Evolutionary conservation across 2,113 vertebrate genomes (phyloP), one percentile per base, ranked within the genome.

Genomic region (Sardina pilchardus): DNA sequence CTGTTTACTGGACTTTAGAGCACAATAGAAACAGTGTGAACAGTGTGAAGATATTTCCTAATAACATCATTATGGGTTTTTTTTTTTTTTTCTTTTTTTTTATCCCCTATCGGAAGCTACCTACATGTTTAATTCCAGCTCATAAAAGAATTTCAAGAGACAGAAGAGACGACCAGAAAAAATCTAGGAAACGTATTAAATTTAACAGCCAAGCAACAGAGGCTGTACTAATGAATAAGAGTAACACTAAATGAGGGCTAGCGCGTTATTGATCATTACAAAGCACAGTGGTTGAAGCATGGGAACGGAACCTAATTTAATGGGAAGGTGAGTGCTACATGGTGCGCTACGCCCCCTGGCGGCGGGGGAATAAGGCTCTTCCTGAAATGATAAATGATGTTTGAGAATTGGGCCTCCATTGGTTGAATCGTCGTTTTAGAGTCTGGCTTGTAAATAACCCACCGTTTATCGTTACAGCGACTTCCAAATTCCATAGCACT

Each of bases 321-420:
- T 78, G 16, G 30, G 21, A 78, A 78, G 71, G 3, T 75, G 67
- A 30, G 10, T 16, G 71, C 71, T 36, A 36, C 53, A 78, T 78
- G 71, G 56, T 26, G 47, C 17, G 9, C 56, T 84, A 91, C 91
- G 88, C 94, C 95, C 90, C 90, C 95, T 95, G 93, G 93, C 95
- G 95, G 93, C 48, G 4, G 92, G 92, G 90, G 84, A 92, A 83
- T 94, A 95, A 94, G 71, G 71, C 30, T 78, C 12, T 34, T 36
- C 3, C 12, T 39, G 34, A 78, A 78, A 14, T 78, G 26, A 78
- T 14, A 5, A 78, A 78, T 59, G 21, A 24, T 78, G 71, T 78
- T 30, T 36, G 1, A 36, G 71, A 16, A 26, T 14, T 26, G 63
- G 63, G 30, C 30, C 34, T 78, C 17, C 71, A 17, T 4, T 12